Percentiles rank a stretch among this genome's conserved stretches.
These are phyloP conservation scores for Semnopithecus entellus DNA, from an alignment of 2,113 vertebrate species.

Conservation along the genomic window DNA sequence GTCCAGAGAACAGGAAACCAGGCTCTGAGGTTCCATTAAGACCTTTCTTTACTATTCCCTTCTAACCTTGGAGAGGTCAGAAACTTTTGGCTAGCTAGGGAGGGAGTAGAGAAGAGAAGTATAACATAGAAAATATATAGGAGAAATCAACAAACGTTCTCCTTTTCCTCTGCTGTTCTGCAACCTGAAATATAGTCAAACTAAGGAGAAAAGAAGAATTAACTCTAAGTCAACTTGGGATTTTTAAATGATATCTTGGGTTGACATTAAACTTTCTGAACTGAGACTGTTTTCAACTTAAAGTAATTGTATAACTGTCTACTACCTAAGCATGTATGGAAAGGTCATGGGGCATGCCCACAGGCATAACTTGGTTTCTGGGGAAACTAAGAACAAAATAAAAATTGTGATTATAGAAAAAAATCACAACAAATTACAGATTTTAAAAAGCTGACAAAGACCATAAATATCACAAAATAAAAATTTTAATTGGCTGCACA, in stretches of 20 bases:
- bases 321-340: not conserved
- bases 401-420: not conserved
- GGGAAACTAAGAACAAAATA: not conserved
- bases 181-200: not conserved
- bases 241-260: not conserved
- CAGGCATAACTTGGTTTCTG: not conserved
- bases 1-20: not conserved
- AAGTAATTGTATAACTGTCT: not conserved
- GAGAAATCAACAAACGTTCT: not conserved
- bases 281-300: not conserved
- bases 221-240: not conserved
- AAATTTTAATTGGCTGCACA: not conserved
- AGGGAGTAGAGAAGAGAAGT: not conserved
- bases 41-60: not conserved
- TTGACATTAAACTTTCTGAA: not conserved
- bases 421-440: not conserved
- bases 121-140: not conserved
- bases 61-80: not conserved
- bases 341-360: not conserved
- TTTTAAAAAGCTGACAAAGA: slow-evolving; percentile 5
- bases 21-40: not conserved
- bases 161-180: not conserved
- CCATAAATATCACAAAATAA: not conserved
- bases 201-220: not conserved
- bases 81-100: not conserved